Percentiles rank a stretch among this genome's conserved stretches.
phyloP scores from a whole-genome alignment of 2,113 vertebrate species.

The Rhinogobius similis region DNA sequence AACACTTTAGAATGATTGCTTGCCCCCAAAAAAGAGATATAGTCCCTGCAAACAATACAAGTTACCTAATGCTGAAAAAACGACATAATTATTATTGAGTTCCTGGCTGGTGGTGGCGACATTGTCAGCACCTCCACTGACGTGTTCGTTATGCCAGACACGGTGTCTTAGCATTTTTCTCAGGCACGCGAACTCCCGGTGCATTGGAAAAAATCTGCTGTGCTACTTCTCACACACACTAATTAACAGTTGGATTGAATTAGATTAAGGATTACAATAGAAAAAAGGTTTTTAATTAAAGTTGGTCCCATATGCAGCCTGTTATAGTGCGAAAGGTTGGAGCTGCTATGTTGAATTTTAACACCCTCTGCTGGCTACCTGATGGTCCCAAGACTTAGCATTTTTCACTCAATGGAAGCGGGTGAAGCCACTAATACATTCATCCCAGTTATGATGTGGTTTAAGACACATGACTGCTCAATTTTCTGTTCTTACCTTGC shows the following conservation, averaged over 20 bases:
- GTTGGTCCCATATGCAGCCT: conserved; percentile 62
- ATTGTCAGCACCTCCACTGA: conserved; percentile 60
- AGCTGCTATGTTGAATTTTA: conserved; percentile 45
- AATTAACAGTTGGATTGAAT: conserved; percentile 76
- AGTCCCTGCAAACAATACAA: conserved; percentile 22
- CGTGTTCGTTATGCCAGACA: conserved; percentile 61
- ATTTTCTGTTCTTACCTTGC: conserved; percentile 18
- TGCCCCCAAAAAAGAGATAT: too few species aligned
- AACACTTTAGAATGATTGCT: conserved; percentile 19
- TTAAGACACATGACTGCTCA: not conserved
- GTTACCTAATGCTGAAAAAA: not conserved
- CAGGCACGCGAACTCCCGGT: conserved; percentile 58
- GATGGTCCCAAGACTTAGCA: conserved; percentile 31
- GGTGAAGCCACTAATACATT: not conserved
- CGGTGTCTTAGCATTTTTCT: conserved; percentile 65
- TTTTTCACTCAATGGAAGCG: conserved; percentile 16
- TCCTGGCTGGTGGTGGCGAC: conserved; percentile 46
- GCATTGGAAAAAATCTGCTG: conserved; percentile 42
- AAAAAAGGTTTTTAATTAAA: conserved; percentile 76
- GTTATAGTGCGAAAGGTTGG: conserved; percentile 43
- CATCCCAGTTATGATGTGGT: not conserved
- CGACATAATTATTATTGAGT: conserved; percentile 32
- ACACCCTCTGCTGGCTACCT: conserved; percentile 71
- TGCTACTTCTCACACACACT: conserved; percentile 69
- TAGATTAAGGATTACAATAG: conserved; percentile 73